Evolutionary conservation across 2,113 vertebrate species (phyloP), one percentile per base, ranked within the genome.

Genomic region (Pseudonaja textilis): DNA sequence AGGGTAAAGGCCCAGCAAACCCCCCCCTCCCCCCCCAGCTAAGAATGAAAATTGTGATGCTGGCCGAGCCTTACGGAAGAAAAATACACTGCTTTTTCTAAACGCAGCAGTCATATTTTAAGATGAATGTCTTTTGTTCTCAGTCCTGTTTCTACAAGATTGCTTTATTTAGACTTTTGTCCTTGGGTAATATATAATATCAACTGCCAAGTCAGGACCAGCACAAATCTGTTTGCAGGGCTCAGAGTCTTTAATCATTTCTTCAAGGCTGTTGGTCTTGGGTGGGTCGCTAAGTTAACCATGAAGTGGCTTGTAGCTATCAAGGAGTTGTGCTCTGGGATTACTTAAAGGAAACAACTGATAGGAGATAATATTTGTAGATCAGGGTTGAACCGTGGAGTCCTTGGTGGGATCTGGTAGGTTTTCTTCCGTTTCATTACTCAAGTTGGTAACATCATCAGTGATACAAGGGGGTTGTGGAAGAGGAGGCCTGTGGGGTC

Each of bases 1-100:
- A 92, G 89, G 47, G 85, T 90, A 47, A 91, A 91, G 92, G 94
- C 59, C 86, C 94, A 85, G 88, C 42, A 23, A n/a, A n/a, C 2
- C 18, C 26, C 6, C 59, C 18, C 22, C 23, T 3, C 81, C 92
- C 2, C 0, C n/a, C 11, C 9, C 50, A 1, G 26, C 61, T 69
- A 69, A n/a, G 42, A 81, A 91, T 25, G 7, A 81, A 90, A 90
- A 94, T 90, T 20, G 91, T 29, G 88, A 64, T 56, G 52, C 54
- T 16, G 45, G 11, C 64, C 50, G 85, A 64, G 0, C 64, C 89
- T 47, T 87, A n/a, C 0, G 0, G 1, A 23, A 56, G 89, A 3
- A n/a, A 90, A 69, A 45, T 0, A 23, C 61, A 57, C 88, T 42
- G 64, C n/a, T 18, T 74, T 91, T 55, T 92, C 0, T 59, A 88